A percentile compares a stretch with the other conserved stretches of the same genome.
These are phyloP conservation scores for Apantesis nais DNA, from an alignment of 2,888 invertebrate genomes.

Conservation along the genomic window DNA sequence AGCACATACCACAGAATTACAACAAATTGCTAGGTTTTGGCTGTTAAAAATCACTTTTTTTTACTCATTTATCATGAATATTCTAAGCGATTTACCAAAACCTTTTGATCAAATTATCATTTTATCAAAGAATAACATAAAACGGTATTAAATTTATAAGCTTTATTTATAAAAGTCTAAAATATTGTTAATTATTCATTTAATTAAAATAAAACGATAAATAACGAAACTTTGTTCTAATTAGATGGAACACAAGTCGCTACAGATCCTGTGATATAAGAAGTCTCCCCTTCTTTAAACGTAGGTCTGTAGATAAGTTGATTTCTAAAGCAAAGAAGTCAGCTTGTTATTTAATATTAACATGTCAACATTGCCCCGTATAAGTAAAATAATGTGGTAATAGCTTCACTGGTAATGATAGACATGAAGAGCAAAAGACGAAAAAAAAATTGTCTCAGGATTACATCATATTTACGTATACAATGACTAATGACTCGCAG, in stretches of 20 bases:
- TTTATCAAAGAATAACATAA: not conserved
- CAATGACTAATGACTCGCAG: not conserved
- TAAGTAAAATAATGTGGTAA: not conserved
- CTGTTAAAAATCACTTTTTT: not conserved
- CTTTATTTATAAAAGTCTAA: no score
- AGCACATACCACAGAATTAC: constrained; percentile 36
- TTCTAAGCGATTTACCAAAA: not conserved
- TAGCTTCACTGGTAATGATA: not conserved
- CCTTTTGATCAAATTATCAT: not conserved
- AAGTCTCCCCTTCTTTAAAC: not conserved
- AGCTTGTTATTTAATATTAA: not conserved
- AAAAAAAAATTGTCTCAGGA: no score
- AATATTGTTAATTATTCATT: not conserved
- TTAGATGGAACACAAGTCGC: not conserved
- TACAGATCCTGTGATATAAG: not conserved
- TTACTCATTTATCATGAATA: not conserved
- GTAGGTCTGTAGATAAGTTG: not conserved
- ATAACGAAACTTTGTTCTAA: not conserved
- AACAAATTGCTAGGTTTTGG: constrained; percentile 23
- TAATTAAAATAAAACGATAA: not conserved
- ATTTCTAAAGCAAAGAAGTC: not conserved
- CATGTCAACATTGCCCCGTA: not conserved
- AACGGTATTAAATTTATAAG: not conserved
- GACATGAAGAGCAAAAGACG: not conserved
- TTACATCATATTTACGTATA: not conserved